Evolutionary conservation across 1,140 invertebrate species (phyloP).

Genomic region (Drosophila sturtevanti): DNA sequence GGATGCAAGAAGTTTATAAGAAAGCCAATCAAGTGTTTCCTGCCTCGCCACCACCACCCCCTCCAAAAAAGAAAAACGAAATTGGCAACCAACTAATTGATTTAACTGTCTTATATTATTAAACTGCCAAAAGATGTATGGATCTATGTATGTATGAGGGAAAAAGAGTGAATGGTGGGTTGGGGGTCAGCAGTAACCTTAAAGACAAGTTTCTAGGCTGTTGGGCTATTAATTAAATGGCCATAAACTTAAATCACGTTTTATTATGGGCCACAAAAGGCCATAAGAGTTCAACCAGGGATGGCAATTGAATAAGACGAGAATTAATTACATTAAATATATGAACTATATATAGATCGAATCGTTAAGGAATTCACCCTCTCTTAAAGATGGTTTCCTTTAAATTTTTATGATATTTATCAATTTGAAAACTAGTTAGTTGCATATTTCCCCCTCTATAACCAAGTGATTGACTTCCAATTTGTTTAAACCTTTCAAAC

Average conservation of each 20-base stretch:
- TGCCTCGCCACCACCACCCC: not conserved
- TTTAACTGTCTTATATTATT: slow-evolving; percentile 51
- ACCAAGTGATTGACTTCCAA: not conserved
- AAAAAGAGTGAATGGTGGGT: not conserved
- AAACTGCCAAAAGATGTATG: no score
- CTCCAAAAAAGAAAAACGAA: not conserved
- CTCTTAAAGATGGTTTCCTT: no score
- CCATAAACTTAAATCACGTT: slow-evolving; percentile 67
- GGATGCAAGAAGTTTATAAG: slow-evolving; percentile 41
- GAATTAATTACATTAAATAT: no score
- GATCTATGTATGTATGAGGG: no score
- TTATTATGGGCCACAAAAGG: slow-evolving; percentile 31
- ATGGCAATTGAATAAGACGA: not conserved
- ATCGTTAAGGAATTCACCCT: no score
- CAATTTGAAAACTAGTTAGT: no score
- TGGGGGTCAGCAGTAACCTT: slow-evolving; percentile 24
- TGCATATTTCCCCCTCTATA: no score
- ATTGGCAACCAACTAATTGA: slow-evolving; percentile 40
- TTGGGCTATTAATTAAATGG: slow-evolving; percentile 69
- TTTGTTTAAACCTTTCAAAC: not conserved
- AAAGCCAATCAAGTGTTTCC: slow-evolving; percentile 53
- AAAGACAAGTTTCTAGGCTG: slow-evolving; percentile 45
- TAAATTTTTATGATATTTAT: no score
- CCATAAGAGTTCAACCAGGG: slow-evolving; percentile 23
- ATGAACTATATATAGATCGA: no score